phyloP scores from a whole-genome alignment of 2,888 invertebrate genomes.

The Heliconius ismenius region DNA sequence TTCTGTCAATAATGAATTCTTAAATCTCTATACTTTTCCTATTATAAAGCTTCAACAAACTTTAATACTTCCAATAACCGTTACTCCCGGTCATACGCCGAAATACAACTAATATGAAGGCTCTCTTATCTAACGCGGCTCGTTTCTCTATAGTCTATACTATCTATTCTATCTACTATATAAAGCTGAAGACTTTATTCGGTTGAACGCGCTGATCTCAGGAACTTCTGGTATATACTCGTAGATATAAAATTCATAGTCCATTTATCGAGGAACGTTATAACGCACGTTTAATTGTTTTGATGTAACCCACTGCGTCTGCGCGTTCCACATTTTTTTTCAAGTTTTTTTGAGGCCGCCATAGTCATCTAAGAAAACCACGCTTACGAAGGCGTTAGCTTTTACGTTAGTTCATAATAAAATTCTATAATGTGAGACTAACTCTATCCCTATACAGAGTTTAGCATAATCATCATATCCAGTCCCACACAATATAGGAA shows the following conservation, averaged over 20 bases:
- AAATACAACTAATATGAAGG: constrained; percentile 17
- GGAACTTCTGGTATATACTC: too few species aligned
- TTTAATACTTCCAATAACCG: not conserved
- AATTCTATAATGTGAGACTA: not conserved
- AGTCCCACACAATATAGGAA: constrained; percentile 24
- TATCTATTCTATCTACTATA: too few species aligned
- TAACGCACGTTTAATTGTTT: too few species aligned
- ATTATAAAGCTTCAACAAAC: not conserved
- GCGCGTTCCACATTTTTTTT: too few species aligned
- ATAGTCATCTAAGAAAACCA: not conserved
- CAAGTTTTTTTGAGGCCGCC: too few species aligned
- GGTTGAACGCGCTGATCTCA: too few species aligned
- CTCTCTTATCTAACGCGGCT: constrained; percentile 19
- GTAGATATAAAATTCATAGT: too few species aligned
- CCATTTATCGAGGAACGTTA: too few species aligned
- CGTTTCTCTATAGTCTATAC: not conserved
- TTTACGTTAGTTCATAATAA: not conserved
- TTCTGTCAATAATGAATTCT: too few species aligned
- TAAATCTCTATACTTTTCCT: too few species aligned
- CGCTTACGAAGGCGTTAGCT: not conserved
- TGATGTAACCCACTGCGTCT: too few species aligned
- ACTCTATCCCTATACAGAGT: not conserved
- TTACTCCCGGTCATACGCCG: not conserved
- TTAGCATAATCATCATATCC: not conserved
- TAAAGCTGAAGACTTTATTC: too few species aligned